Conservation (phyloP, 1,140 invertebrate genomes). For the Neuroterus valhalla region DNA sequence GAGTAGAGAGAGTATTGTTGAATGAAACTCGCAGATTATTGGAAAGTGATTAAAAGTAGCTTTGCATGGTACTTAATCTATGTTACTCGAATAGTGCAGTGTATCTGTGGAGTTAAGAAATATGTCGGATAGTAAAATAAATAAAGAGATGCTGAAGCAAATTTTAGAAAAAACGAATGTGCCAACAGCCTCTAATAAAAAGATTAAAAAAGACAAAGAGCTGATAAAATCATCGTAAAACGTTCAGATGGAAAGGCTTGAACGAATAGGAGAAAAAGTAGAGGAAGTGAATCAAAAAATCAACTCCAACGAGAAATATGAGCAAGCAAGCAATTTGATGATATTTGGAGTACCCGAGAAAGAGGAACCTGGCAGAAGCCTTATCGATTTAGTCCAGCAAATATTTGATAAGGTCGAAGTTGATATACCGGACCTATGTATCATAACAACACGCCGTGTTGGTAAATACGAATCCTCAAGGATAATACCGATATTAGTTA, state of each 20-base stretch:
- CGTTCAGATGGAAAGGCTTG: background rate
- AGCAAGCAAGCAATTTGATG: background rate
- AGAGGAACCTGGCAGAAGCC: background rate
- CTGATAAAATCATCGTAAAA: background rate
- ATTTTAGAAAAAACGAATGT: background rate
- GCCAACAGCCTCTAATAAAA: background rate
- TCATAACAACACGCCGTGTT: background rate
- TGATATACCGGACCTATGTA: background rate
- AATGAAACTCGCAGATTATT: no score
- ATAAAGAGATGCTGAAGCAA: background rate
- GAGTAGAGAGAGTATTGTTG: no score
- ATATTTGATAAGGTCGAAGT: background rate
- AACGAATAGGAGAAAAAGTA: background rate
- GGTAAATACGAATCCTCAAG: background rate
- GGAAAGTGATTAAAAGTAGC: no score
- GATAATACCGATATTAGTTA: background rate
- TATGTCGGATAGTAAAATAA: background rate
- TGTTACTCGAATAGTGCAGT: no score
- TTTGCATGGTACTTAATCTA: no score
- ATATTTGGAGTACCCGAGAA: background rate
- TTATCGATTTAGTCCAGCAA: background rate
- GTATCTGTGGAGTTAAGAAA: no score
- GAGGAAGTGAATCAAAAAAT: background rate
- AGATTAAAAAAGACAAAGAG: background rate
- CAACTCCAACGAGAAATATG: background rate